These are phyloP conservation scores for Condylura cristata DNA, from an alignment of 2,113 vertebrate species.

Conservation along the genomic window DNA sequence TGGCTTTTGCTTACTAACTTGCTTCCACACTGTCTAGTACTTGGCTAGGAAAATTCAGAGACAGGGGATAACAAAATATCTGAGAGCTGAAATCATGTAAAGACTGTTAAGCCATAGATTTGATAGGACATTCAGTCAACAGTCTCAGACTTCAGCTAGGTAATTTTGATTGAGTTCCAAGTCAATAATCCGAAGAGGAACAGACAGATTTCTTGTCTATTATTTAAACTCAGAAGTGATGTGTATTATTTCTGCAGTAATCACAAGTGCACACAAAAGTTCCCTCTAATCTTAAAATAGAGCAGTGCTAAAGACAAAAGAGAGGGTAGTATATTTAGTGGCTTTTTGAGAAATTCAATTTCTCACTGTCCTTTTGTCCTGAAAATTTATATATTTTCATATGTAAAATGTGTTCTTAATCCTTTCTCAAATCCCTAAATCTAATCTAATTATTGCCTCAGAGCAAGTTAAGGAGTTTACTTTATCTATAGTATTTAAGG, in stretches of 20 bases:
- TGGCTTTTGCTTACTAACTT: background rate
- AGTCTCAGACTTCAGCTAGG: background rate
- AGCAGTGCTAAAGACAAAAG: background rate
- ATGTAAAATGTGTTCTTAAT: background rate
- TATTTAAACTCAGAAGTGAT: background rate
- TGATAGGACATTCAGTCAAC: background rate
- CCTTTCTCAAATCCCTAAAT: background rate
- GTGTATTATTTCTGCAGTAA: background rate
- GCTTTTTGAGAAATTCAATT: background rate
- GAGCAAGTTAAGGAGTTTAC: background rate
- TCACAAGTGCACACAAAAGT: background rate
- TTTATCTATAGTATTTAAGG: constrained; percentile 1
- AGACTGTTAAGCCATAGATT: background rate
- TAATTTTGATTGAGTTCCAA: background rate
- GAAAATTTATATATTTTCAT: background rate
- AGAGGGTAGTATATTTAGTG: background rate
- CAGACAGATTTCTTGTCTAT: background rate
- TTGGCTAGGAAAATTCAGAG: background rate
- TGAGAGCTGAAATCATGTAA: background rate
- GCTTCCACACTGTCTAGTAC: background rate
- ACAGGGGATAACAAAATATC: background rate
- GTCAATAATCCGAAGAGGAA: background rate
- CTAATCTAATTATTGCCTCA: background rate
- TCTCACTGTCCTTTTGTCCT: background rate
- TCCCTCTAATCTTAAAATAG: background rate